A percentile compares a stretch with the other conserved stretches of the same genome.
phyloP scores from a whole-genome alignment of 2,113 vertebrate genomes.

The Caretta caretta region DNA sequence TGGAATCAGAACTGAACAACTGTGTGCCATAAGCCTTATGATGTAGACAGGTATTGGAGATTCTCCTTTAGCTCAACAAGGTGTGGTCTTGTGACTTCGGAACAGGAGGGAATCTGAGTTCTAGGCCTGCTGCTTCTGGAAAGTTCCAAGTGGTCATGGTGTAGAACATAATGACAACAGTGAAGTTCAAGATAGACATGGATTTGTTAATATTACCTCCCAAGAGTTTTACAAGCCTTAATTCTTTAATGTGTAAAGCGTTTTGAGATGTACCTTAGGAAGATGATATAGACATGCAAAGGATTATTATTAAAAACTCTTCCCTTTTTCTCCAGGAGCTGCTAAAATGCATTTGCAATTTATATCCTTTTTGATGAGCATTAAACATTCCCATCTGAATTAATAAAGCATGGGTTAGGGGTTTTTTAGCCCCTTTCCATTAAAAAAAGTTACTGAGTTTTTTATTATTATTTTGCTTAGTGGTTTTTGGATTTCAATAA shows the following conservation, averaged over 20 bases:
- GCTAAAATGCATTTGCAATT: conserved; percentile 71
- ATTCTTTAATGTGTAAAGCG: conserved; percentile 63
- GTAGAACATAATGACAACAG: not conserved
- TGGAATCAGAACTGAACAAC: not conserved
- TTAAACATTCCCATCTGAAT: conserved; percentile 72
- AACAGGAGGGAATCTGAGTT: not conserved
- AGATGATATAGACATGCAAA: conserved; percentile 67
- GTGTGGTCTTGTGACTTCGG: not conserved
- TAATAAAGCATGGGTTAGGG: conserved; percentile 62
- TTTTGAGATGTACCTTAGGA: conserved; percentile 67
- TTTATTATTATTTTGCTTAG: conserved; percentile 59
- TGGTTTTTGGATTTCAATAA: conserved; percentile 71
- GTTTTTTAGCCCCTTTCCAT: conserved; percentile 42
- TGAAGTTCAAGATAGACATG: not conserved
- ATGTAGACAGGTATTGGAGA: not conserved
- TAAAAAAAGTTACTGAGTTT: conserved; percentile 43
- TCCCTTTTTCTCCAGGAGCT: conserved; percentile 60
- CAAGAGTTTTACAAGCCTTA: conserved; percentile 50
- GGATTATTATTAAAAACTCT: conserved; percentile 71
- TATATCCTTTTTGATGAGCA: conserved; percentile 69
- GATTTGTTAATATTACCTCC: conserved; percentile 55
- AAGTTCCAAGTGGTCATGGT: not conserved
- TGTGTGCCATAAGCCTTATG: not conserved
- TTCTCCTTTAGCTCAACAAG: not conserved
- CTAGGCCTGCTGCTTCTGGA: fast-evolving